Conservation (phyloP, 2,797 vertebrate genomes). For the Eulemur mongoz region DNA sequence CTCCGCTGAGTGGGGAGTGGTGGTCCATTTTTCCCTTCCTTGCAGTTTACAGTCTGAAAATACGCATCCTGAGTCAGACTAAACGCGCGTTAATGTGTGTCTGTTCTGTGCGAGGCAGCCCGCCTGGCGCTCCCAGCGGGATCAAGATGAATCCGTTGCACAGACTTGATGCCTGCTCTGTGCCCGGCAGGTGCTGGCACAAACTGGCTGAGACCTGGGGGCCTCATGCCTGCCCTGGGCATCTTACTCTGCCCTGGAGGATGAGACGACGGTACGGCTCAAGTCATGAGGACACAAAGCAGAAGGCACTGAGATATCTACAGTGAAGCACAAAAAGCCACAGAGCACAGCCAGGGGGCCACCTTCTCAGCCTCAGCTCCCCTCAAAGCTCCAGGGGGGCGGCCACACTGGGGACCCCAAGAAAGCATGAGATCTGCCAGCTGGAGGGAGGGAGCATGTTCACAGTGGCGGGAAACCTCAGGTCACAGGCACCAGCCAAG, state of each 20-base stretch:
- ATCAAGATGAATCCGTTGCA: background rate
- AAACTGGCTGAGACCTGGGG: background rate
- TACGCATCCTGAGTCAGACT: background rate
- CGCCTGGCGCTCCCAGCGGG: background rate
- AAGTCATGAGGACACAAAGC: background rate
- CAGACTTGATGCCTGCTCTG: background rate
- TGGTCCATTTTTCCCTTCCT: background rate
- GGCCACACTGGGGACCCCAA: background rate
- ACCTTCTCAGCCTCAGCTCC: accelerated
- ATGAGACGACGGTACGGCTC: background rate
- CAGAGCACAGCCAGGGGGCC: too few species aligned
- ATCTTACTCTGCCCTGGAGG: background rate
- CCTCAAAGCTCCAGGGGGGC: background rate
- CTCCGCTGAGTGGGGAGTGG: background rate
- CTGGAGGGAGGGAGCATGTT: background rate
- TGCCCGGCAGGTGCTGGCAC: background rate
- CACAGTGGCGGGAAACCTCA: background rate
- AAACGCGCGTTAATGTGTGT: background rate
- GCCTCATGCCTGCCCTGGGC: background rate
- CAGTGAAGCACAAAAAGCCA: background rate
- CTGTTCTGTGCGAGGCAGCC: background rate
- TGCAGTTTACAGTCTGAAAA: background rate
- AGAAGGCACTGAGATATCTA: background rate
- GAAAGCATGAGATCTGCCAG: background rate
- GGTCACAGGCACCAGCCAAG: background rate